Evolutionary conservation across 2,797 vertebrate genomes (phyloP), one percentile per base, ranked within the genome.

Genomic region (Helarctos malayanus): DNA sequence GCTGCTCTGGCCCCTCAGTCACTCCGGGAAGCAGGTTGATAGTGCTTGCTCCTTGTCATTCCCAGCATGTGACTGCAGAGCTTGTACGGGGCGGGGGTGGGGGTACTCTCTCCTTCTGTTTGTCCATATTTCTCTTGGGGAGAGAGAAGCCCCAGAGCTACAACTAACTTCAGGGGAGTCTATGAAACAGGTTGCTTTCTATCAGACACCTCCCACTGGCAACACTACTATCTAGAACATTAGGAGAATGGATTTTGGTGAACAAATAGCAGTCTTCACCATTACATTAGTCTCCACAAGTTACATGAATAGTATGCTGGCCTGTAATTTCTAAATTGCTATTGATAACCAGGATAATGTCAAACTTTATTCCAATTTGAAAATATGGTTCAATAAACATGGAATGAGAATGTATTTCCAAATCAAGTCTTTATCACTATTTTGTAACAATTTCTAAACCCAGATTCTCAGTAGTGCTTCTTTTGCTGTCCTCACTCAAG

Each of bases 11-110:
- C 7, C 19, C 32, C 9, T 89, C 13, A 3, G 9, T 35, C 23
- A 15, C 52, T 41, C 14, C 11, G 35, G n/a, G 38, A 35, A 57
- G 54, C 18, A 41, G 65, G n/a, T 27, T 52, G 47, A 45, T 7
- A 57, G 4, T 59, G 41, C 54, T 32, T 0, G 2, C 56, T 8
- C 18, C 71, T 41, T 35, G n/a, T 27, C 35, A 1, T 32, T 76
- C 9, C 7, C 12, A 45, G 0, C 10, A 2, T 1, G 11, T 54
- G 41, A 23, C 47, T n/a, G 9, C 18, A 7, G 1, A 52, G 14
- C 65, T 12, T 61, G 4, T 5, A 5, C 41, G 41, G 41, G 41
- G 41, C 5, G 41, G 41, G 41, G 38, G 3, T 4, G 29, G 21
- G 10, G 52, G 5, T 1, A 5, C 1, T 8, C 12, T 56, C 13